Percentiles rank a stretch among this genome's conserved stretches.
Evolutionary conservation across 2,113 vertebrate species (phyloP).

Genomic region (Orycteropus afer): DNA sequence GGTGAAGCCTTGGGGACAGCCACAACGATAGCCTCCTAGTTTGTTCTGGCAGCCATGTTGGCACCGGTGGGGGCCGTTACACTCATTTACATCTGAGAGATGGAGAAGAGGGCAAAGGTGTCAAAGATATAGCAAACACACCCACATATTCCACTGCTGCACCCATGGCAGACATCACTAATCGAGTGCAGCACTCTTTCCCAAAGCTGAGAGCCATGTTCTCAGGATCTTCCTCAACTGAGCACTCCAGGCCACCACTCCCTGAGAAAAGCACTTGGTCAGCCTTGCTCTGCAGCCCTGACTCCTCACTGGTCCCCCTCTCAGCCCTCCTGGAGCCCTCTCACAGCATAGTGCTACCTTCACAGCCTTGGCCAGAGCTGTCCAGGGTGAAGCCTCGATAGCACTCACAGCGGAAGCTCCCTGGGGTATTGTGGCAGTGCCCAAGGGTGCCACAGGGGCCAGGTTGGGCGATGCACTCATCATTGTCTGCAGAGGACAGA

Average conservation of each 20-base stretch:
- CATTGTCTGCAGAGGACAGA: slow-evolving; percentile 89
- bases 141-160: accelerated
- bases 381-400: slow-evolving; percentile 93
- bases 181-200: background rate
- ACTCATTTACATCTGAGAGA: slow-evolving; percentile 93
- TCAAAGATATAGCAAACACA: accelerated
- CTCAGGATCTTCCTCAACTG: background rate
- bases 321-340: background rate
- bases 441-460: slow-evolving; percentile 89
- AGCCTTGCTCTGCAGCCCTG: background rate
- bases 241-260: background rate
- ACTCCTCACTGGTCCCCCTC: background rate
- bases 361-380: slow-evolving; percentile 89
- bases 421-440: slow-evolving; percentile 91
- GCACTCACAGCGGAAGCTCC: slow-evolving; percentile 96
- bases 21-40: slow-evolving; percentile 93
- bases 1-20: slow-evolving; percentile 95
- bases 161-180: background rate
- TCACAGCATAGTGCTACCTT: slow-evolving; percentile 85
- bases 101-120: background rate
- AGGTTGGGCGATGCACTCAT: slow-evolving; percentile 91
- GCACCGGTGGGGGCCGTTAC: slow-evolving; percentile 92
- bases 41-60: slow-evolving; percentile 97
- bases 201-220: background rate
- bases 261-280: background rate